Evolutionary conservation across 2,113 vertebrate species (phyloP).

Genomic region (Raphicerus campestris): DNA sequence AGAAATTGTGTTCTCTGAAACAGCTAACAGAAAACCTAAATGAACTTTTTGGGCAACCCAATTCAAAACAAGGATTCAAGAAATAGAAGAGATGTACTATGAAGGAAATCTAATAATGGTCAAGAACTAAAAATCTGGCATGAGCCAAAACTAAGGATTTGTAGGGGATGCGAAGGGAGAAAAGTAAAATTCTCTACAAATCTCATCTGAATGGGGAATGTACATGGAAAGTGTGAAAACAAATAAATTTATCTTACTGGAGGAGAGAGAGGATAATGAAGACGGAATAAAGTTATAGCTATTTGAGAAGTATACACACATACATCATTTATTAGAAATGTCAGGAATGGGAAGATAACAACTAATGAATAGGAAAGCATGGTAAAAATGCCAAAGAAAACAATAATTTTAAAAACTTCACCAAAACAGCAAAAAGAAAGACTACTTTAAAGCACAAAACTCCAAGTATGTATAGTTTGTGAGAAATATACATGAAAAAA

Average conservation of each 20-base stretch:
- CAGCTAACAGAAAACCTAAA: not conserved
- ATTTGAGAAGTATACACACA: conserved; percentile 22
- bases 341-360: conserved; percentile 13
- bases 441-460: conserved; percentile 12
- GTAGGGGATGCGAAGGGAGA: not conserved
- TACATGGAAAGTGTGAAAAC: not conserved
- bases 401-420: not conserved
- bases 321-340: not conserved
- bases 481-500: not conserved
- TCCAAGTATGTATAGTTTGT: not conserved
- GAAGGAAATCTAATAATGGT: not conserved
- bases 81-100: conserved; percentile 13
- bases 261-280: not conserved
- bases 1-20: not conserved
- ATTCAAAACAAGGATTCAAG: conserved; percentile 1
- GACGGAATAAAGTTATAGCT: not conserved
- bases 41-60: not conserved
- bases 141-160: not conserved
- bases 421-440: conserved; percentile 21
- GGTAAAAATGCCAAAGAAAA: conserved; percentile 18
- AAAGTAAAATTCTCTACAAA: conserved; percentile 8
- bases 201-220: not conserved
- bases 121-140: conserved; percentile 21
- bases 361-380: not conserved
- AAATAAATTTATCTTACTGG: not conserved